A percentile compares a stretch with the other conserved stretches of the same genome.
These are phyloP conservation scores for Drosophila leontia DNA, from an alignment of 1,140 invertebrate genomes.

Conservation along the genomic window DNA sequence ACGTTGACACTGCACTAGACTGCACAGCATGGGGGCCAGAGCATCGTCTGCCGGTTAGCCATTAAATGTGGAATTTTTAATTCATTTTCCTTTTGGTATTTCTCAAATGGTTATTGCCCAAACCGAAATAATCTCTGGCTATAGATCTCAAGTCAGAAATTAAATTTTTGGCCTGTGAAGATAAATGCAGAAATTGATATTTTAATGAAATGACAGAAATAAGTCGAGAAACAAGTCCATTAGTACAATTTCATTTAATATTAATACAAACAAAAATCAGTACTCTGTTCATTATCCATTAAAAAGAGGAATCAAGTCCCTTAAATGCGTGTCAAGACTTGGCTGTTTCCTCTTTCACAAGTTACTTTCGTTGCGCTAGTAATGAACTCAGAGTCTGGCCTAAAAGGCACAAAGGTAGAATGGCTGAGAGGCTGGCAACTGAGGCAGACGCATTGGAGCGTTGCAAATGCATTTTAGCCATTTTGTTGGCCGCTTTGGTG, in stretches of 20 bases:
- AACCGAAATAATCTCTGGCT: conserved; percentile 12
- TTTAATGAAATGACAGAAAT: not conserved
- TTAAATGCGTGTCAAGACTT: conserved; percentile 21
- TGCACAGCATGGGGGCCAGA: conserved; percentile 57
- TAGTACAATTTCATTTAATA: too few relatives aligned
- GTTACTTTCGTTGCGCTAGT: conserved; percentile 43
- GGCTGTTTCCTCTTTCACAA: conserved; percentile 35
- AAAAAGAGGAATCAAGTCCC: not conserved
- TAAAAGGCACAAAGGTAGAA: not conserved
- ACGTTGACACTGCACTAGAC: conserved; percentile 62
- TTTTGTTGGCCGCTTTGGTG: conserved; percentile 61
- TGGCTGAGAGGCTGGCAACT: conserved; percentile 9
- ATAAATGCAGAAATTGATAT: not conserved
- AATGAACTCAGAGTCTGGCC: conserved; percentile 30
- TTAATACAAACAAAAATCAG: not conserved
- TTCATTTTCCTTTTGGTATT: conserved; percentile 49
- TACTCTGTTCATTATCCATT: not conserved
- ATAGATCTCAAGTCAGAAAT: conserved; percentile 10
- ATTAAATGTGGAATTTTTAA: conserved; percentile 63
- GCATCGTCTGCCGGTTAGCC: conserved; percentile 27
- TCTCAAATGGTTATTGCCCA: conserved; percentile 15
- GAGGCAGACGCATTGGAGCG: conserved; percentile 36
- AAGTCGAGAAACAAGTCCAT: not conserved
- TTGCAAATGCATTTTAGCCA: conserved; percentile 76
- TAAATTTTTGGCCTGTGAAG: not conserved